Evolutionary conservation across 2,113 vertebrate genomes (phyloP).

Genomic region (Callithrix jacchus): DNA sequence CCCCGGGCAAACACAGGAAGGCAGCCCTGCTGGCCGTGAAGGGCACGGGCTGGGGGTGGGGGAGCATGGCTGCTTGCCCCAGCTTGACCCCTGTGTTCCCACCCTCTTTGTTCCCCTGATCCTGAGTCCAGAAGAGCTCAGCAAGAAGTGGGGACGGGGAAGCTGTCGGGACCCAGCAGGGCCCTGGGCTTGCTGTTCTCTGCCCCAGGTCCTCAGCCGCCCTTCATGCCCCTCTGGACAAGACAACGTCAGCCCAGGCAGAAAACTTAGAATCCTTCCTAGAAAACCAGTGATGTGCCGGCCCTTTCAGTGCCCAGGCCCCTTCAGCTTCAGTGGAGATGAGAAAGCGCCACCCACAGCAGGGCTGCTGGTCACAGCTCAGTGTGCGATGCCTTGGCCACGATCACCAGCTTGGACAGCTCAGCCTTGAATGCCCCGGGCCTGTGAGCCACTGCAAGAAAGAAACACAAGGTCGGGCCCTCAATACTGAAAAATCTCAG

Average conservation of each 20-base stretch:
- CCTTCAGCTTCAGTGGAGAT: fast-evolving
- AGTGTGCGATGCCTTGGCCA: constrained; percentile 85
- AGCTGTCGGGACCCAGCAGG: not conserved
- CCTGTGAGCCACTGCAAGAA: constrained; percentile 89
- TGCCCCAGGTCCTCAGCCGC: not conserved
- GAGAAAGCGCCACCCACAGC: fast-evolving
- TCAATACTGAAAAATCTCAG: not conserved
- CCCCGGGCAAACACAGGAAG: constrained; percentile 39
- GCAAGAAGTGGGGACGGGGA: not conserved
- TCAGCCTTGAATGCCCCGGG: constrained; percentile 93
- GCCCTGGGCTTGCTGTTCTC: not conserved
- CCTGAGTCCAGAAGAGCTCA: not conserved
- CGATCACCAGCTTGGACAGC: constrained; percentile 91
- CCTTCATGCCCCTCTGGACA: not conserved
- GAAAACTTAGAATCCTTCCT: not conserved
- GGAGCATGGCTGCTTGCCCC: fast-evolving
- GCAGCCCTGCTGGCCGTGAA: not conserved
- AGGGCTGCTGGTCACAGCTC: constrained; percentile 87
- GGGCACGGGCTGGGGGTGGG: not conserved
- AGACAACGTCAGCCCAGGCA: fast-evolving
- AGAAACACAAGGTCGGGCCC: not conserved
- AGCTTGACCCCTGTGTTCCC: no score
- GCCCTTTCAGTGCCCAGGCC: not conserved
- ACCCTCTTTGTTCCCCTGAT: fast-evolving
- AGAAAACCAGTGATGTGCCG: not conserved